Conservation (phyloP, 2,797 vertebrate genomes). For the Aplochiton taeniatus region DNA sequence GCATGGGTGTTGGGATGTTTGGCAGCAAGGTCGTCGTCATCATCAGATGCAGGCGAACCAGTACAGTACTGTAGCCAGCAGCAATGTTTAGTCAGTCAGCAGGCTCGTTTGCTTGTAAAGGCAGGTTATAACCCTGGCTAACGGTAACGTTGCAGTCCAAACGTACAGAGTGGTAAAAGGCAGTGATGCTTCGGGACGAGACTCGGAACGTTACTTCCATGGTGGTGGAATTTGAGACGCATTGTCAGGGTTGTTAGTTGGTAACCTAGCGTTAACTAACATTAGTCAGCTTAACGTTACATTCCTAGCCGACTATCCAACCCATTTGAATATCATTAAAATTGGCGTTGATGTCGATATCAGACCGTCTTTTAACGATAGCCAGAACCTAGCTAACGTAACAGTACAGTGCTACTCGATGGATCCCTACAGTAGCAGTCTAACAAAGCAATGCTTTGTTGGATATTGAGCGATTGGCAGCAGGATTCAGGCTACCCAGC, state of each 20-base stretch:
- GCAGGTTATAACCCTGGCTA: constrained; percentile 10
- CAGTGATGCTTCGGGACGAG: constrained; percentile 53
- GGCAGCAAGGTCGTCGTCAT: constrained; percentile 24
- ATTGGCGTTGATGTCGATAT: no score
- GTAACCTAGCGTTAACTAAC: neutral
- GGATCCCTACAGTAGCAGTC: constrained; percentile 71
- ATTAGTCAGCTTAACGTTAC: neutral
- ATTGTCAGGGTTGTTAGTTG: constrained; percentile 33
- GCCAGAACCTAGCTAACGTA: constrained; percentile 39
- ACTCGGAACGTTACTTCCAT: constrained; percentile 33
- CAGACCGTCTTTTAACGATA: neutral
- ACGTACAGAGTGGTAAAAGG: constrained; percentile 16
- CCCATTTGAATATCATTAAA: no score
- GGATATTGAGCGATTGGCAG: constrained; percentile 68
- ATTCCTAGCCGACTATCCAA: neutral
- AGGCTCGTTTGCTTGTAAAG: neutral
- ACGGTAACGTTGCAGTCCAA: neutral
- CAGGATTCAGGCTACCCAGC: constrained; percentile 60
- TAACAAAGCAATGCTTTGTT: constrained; percentile 76
- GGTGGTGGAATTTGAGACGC: constrained; percentile 59
- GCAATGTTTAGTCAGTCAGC: constrained; percentile 18
- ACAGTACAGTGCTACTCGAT: constrained; percentile 57
- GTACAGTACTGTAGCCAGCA: constrained; percentile 16
- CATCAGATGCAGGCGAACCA: constrained; percentile 21
- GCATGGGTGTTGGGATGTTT: constrained; percentile 44